A percentile compares a stretch with the other conserved stretches of the same genome.
phyloP scores from a whole-genome alignment of 2,888 invertebrate species.

The Galeopsomyia nigrocyanea region DNA sequence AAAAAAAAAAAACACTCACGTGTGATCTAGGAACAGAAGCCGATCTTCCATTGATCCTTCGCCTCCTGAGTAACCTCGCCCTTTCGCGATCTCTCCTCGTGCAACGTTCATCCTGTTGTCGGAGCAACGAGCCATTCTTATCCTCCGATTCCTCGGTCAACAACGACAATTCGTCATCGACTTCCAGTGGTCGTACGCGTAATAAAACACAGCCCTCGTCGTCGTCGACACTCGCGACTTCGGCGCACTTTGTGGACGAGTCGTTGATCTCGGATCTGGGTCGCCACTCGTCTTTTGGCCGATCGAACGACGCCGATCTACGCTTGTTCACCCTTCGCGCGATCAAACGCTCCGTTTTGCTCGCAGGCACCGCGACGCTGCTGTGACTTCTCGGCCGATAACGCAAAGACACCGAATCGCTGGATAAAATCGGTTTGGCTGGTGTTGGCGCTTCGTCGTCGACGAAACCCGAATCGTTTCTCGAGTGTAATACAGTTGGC shows the following conservation, averaged over 20 bases:
- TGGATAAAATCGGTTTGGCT: constrained; percentile 14
- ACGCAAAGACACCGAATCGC: constrained; percentile 38
- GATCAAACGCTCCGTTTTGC: constrained; percentile 55
- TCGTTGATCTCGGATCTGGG: constrained; percentile 48
- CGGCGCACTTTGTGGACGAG: constrained; percentile 55
- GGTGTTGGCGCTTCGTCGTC: constrained; percentile 27
- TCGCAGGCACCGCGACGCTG: constrained; percentile 23
- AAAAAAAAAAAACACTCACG: constrained; percentile 58
- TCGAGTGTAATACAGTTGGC: constrained; percentile 49
- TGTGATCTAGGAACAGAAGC: constrained; percentile 66
- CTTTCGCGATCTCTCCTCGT: constrained; percentile 66
- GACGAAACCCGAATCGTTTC: constrained; percentile 48
- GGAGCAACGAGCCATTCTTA: constrained; percentile 42
- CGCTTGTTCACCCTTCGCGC: constrained; percentile 50
- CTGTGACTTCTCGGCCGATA: constrained; percentile 34
- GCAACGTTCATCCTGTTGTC: constrained; percentile 59
- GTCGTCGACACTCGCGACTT: constrained; percentile 57
- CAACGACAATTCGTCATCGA: constrained; percentile 2
- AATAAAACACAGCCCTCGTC: constrained; percentile 62
- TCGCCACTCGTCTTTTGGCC: constrained; percentile 40
- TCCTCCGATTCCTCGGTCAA: not conserved
- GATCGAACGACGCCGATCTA: constrained; percentile 59
- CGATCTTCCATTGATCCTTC: constrained; percentile 66
- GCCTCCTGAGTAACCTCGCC: constrained; percentile 63
- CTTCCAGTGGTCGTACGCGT: constrained; percentile 55